Conservation (phyloP, 2,888 invertebrate genomes). For the Chymomyza procnemis region DNA sequence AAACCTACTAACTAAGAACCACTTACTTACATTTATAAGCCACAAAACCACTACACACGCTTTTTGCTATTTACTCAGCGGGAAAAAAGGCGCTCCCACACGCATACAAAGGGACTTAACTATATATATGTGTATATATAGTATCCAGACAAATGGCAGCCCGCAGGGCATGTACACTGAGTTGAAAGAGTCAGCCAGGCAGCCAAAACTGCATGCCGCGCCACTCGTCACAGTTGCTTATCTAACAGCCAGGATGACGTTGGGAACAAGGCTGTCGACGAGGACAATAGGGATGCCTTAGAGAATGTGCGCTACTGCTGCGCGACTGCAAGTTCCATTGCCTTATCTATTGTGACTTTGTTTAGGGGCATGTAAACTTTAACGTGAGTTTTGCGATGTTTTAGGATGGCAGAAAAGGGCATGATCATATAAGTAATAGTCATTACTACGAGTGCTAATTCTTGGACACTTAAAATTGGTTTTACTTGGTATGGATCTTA, state of each 20-base stretch:
- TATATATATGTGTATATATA: neutral
- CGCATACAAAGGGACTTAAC: neutral
- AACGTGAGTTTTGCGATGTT: neutral
- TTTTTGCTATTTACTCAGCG: conserved; percentile 68
- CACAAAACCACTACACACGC: conserved; percentile 62
- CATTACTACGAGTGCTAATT: no score
- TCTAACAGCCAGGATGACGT: conserved; percentile 9
- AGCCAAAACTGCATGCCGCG: conserved; percentile 3
- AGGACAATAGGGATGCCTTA: neutral
- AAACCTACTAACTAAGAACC: conserved; percentile 70
- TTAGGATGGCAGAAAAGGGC: neutral
- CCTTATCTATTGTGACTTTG: neutral
- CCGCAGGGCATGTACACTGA: conserved; percentile 43
- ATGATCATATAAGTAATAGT: no score
- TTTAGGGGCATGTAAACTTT: neutral
- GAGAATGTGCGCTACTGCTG: neutral
- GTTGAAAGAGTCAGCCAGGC: conserved; percentile 13
- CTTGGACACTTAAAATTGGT: no score
- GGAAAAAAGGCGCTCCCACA: conserved; percentile 42
- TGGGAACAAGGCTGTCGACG: neutral
- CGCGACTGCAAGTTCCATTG: neutral
- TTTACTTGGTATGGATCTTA: no score
- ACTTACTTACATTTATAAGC: conserved; percentile 71
- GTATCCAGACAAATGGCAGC: conserved; percentile 55
- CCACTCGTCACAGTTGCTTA: conserved; percentile 44